Conservation (phyloP, 2,888 invertebrate species). For the Tinea semifulvella region DNA sequence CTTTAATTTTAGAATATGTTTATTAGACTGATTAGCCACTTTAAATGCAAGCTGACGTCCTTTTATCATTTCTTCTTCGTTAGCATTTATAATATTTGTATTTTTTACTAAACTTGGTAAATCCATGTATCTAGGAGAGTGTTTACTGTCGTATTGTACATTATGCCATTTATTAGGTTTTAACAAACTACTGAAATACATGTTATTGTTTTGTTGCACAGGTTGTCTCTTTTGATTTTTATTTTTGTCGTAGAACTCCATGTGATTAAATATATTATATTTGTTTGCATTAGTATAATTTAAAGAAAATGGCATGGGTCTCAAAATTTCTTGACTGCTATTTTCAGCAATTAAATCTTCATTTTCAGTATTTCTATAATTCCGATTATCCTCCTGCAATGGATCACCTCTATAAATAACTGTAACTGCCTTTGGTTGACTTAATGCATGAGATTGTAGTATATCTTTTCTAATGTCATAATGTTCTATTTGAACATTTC, state of each 20-base stretch:
- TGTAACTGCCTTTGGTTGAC: constrained; percentile 35
- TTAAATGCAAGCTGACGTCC: constrained; percentile 35
- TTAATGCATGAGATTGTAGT: constrained; percentile 34
- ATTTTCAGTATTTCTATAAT: constrained; percentile 30
- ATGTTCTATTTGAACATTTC: constrained; percentile 46
- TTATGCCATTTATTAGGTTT: constrained; percentile 50
- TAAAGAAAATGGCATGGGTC: constrained; percentile 23
- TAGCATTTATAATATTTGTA: constrained; percentile 24
- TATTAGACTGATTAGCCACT: constrained; percentile 37
- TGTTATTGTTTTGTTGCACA: constrained; percentile 25
- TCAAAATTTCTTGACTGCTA: constrained; percentile 21
- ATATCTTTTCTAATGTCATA: constrained; percentile 37
- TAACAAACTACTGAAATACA: constrained; percentile 37
- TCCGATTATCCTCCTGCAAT: constrained; percentile 27
- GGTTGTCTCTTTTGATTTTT: no score
- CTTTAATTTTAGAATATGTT: constrained; percentile 22
- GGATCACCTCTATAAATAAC: constrained; percentile 36
- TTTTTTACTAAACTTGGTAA: neutral
- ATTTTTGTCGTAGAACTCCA: neutral
- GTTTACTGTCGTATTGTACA: constrained; percentile 41
- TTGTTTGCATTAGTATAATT: neutral
- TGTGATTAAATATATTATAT: neutral
- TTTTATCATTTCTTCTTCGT: constrained; percentile 27
- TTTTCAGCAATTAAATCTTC: constrained; percentile 20
- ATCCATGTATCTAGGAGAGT: neutral